phyloP scores from a whole-genome alignment of 2,113 vertebrate genomes.

The Tychaedon coryphoeus region DNA sequence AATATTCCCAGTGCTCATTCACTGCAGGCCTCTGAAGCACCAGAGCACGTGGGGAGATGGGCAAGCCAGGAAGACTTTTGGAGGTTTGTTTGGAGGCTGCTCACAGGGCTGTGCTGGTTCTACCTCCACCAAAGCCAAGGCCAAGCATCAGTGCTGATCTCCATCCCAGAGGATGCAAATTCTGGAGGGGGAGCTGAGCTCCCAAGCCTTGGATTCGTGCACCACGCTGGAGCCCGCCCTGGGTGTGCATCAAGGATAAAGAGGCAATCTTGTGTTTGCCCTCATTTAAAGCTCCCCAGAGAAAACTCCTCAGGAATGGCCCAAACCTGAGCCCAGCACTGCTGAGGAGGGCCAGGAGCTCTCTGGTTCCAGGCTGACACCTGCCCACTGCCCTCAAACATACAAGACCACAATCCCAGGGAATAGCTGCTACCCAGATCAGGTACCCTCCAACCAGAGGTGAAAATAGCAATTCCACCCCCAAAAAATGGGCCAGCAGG shows the following conservation, averaged over 20 bases:
- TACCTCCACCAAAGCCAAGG: background rate
- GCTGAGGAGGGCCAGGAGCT: background rate
- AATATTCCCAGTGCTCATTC: background rate
- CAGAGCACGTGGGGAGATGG: background rate
- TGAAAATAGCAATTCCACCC: background rate
- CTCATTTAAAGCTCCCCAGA: background rate
- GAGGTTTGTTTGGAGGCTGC: background rate
- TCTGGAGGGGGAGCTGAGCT: background rate
- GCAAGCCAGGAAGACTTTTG: background rate
- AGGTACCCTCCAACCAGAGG: background rate
- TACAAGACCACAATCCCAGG: background rate
- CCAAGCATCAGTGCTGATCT: background rate
- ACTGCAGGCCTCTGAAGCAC: background rate
- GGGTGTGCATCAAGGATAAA: background rate
- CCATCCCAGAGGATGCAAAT: background rate
- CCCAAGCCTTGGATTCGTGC: background rate
- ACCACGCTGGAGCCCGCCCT: accelerated
- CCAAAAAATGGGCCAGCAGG: background rate
- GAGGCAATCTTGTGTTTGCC: accelerated
- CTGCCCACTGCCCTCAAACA: background rate
- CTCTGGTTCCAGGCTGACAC: background rate
- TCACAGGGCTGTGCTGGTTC: background rate
- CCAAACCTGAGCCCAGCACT: background rate
- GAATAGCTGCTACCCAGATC: background rate
- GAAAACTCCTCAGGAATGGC: background rate